A percentile compares a stretch with the other conserved stretches of the same genome.
These are phyloP conservation scores for Sesia bembeciformis DNA, from an alignment of 2,888 invertebrate genomes.

Conservation along the genomic window DNA sequence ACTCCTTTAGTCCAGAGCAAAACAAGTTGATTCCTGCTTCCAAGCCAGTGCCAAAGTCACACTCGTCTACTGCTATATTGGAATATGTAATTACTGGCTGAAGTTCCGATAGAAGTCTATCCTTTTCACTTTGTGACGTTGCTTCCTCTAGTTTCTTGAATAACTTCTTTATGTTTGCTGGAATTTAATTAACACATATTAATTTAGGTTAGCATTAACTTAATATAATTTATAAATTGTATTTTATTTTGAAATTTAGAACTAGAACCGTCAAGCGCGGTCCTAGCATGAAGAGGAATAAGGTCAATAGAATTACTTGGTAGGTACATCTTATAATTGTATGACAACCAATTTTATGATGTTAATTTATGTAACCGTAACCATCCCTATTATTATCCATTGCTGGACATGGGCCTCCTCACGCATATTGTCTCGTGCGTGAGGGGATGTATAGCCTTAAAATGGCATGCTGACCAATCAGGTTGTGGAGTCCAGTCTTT, in stretches of 20 bases:
- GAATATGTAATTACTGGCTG: conserved; percentile 89
- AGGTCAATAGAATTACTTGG: too few relatives aligned
- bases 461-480: too few relatives aligned
- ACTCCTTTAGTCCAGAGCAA: conserved; percentile 79
- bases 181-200: conserved; percentile 16
- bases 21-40: conserved; percentile 92
- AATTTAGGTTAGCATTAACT: background rate
- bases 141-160: conserved; percentile 78
- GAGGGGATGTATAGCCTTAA: too few relatives aligned
- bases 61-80: conserved; percentile 94
- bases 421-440: too few relatives aligned
- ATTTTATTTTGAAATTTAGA: background rate
- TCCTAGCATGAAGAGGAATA: too few relatives aligned
- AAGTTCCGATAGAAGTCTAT: conserved; percentile 77
- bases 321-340: too few relatives aligned
- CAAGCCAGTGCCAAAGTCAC: conserved; percentile 94
- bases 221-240: background rate
- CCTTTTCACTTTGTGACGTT: conserved; percentile 72
- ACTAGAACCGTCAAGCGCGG: too few relatives aligned
- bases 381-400: too few relatives aligned
- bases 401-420: too few relatives aligned
- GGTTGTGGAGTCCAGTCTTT: too few relatives aligned
- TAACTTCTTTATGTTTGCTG: conserved; percentile 80
- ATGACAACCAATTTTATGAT: too few relatives aligned
- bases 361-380: too few relatives aligned